These are phyloP conservation scores for Triops cancriformis DNA, from an alignment of 1,140 invertebrate species.

Conservation along the genomic window DNA sequence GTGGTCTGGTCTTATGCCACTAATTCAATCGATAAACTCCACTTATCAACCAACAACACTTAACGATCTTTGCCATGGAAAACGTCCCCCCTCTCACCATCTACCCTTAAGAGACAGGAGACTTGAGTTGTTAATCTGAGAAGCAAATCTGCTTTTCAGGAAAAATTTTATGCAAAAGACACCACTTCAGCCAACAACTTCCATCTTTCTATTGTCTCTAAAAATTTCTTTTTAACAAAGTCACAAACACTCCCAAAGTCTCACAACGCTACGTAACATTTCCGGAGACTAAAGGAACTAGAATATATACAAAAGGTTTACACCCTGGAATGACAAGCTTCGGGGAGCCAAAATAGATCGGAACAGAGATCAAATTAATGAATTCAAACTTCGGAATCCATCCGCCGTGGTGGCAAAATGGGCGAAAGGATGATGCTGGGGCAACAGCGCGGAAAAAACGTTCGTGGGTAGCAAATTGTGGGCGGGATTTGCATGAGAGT, in stretches of 20 bases:
- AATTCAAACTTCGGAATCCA: background rate
- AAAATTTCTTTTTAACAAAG: background rate
- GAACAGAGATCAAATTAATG: background rate
- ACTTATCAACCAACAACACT: background rate
- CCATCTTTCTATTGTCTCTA: background rate
- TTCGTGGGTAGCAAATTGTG: background rate
- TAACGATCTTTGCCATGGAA: background rate
- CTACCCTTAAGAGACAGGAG: no score
- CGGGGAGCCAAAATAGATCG: background rate
- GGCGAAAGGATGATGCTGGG: background rate
- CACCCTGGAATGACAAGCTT: background rate
- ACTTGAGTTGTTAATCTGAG: background rate
- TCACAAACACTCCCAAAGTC: background rate
- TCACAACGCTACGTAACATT: constrained; percentile 3
- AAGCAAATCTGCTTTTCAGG: background rate
- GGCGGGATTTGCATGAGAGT: background rate
- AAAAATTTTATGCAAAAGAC: background rate
- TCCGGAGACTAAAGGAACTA: background rate
- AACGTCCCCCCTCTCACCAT: no score
- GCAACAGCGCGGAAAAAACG: background rate
- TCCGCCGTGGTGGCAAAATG: background rate
- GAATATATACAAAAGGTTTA: background rate
- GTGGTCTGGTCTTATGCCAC: background rate
- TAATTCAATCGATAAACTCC: constrained; percentile 1
- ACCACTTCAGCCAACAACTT: background rate